Evolutionary conservation across 1,140 invertebrate genomes (phyloP).

Genomic region (Calephelis virginiensis): DNA sequence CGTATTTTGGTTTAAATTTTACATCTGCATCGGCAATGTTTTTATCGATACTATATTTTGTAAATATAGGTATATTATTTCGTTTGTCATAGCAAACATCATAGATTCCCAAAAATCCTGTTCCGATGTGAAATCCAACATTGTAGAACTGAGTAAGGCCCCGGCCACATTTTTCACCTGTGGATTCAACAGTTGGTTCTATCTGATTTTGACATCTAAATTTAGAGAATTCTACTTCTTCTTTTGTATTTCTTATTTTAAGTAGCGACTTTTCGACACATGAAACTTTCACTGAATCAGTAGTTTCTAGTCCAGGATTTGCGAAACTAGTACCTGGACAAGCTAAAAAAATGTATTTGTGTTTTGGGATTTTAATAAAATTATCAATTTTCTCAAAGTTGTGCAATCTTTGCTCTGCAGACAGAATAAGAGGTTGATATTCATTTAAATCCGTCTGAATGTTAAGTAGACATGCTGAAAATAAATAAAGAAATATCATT

Average conservation of each 20-base stretch:
- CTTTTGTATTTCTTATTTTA: conserved; percentile 27
- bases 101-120: conserved; percentile 45
- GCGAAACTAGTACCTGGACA: conserved; percentile 32
- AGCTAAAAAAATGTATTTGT: conserved; percentile 27
- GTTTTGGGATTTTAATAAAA: conserved; percentile 31
- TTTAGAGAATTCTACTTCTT: conserved; percentile 37
- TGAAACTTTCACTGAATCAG: conserved; percentile 26
- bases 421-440: conserved; percentile 27
- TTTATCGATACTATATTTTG: conserved; percentile 37
- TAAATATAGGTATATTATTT: conserved; percentile 43
- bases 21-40: conserved; percentile 25
- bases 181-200: conserved; percentile 27
- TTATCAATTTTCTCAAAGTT: conserved; percentile 18
- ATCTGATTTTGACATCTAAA: conserved; percentile 44
- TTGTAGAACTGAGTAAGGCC: conserved; percentile 31
- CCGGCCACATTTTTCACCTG: conserved; percentile 30
- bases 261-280: conserved; percentile 48
- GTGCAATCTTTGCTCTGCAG: conserved; percentile 9
- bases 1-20: conserved; percentile 30
- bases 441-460: conserved; percentile 23
- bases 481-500: background rate
- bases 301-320: conserved; percentile 18
- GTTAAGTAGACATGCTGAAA: conserved; percentile 26
- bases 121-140: conserved; percentile 41
- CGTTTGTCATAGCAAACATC: conserved; percentile 51